Percentiles rank a stretch among this genome's conserved stretches.
Conservation (phyloP, 2,113 vertebrate species). For the Caretta caretta region DNA sequence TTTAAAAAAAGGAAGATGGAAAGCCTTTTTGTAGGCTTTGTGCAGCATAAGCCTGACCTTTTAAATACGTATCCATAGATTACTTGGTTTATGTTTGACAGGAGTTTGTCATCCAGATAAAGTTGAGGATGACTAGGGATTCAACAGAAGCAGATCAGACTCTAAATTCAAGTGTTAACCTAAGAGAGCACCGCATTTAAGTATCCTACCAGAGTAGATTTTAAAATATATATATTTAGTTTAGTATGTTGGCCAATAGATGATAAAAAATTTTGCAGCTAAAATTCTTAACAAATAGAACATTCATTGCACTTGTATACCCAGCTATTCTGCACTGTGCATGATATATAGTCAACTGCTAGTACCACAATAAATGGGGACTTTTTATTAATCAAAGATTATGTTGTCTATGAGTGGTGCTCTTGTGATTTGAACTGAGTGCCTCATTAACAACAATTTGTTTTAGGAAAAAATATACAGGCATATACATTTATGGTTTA, state of each 20-base stretch:
- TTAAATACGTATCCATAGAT: constrained; percentile 24
- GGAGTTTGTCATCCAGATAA: neutral
- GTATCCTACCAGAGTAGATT: neutral
- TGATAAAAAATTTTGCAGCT: constrained; percentile 44
- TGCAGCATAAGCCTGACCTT: constrained; percentile 2
- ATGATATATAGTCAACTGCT: constrained; percentile 41
- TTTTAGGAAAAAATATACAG: constrained; percentile 20
- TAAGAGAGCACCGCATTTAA: constrained; percentile 10
- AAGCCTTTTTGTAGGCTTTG: neutral
- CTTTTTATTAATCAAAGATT: constrained; percentile 44
- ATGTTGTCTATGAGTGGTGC: constrained; percentile 44
- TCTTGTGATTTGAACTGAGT: constrained; percentile 32
- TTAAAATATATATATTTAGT: neutral
- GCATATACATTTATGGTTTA: neutral
- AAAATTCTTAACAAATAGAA: constrained; percentile 46
- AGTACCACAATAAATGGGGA: constrained; percentile 31
- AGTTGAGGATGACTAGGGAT: neutral
- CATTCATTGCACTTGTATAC: constrained; percentile 34
- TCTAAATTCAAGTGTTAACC: neutral
- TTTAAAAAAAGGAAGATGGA: neutral
- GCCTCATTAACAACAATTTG: constrained; percentile 28
- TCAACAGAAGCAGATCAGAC: neutral
- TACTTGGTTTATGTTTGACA: neutral
- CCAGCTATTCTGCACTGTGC: neutral
- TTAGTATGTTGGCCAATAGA: constrained; percentile 15